Conservation (phyloP, 2,113 vertebrate species). For the Miniopterus natalensis region DNA sequence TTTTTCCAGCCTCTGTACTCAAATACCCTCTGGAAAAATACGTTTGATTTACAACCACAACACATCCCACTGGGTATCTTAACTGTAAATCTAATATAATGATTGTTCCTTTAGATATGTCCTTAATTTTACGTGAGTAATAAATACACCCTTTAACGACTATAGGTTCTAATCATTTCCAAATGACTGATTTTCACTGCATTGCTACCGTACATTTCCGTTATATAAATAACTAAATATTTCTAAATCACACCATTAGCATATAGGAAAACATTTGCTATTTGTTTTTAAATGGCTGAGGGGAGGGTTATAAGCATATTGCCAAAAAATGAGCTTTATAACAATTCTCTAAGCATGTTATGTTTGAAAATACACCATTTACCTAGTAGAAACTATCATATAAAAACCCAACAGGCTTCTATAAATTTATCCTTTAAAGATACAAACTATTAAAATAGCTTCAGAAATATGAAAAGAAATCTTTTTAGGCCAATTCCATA, state of each 20-base stretch:
- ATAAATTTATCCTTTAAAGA: constrained; percentile 58
- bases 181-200: constrained; percentile 78
- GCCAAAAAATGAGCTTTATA: constrained; percentile 34
- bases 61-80: constrained; percentile 51
- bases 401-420: constrained; percentile 31
- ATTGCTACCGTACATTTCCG: constrained; percentile 55
- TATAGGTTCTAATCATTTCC: constrained; percentile 75
- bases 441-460: constrained; percentile 73
- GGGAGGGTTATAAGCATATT: constrained; percentile 29
- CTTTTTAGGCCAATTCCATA: constrained; percentile 85
- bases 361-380: constrained; percentile 60
- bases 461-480: constrained; percentile 83
- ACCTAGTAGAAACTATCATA: constrained; percentile 4
- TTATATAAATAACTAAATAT: constrained; percentile 77
- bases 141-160: constrained; percentile 77
- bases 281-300: constrained; percentile 71
- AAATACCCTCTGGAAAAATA: constrained; percentile 63
- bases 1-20: constrained; percentile 44
- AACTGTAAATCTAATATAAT: constrained; percentile 68
- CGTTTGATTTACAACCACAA: constrained; percentile 47
- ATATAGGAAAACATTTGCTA: constrained; percentile 54
- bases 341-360: constrained; percentile 56
- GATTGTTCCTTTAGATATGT: constrained; percentile 72
- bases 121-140: constrained; percentile 75
- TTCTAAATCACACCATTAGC: constrained; percentile 74